phyloP scores from a whole-genome alignment of 2,797 vertebrate genomes.

The Amniataba percoides region DNA sequence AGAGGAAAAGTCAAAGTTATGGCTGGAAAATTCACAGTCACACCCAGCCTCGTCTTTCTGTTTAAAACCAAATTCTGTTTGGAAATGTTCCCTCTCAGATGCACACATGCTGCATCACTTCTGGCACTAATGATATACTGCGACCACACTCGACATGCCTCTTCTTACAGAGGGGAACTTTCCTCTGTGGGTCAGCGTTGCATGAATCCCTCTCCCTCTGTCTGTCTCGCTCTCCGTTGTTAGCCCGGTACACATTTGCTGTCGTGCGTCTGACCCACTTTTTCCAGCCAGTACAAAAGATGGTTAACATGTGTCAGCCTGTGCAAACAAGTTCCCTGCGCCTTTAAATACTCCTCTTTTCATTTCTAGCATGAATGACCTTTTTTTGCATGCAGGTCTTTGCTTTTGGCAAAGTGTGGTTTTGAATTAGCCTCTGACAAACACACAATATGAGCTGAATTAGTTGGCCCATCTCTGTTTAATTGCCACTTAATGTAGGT shows the following conservation, averaged over 20 bases:
- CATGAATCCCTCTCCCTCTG: slow-evolving; percentile 44
- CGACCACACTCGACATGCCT: slow-evolving; percentile 42
- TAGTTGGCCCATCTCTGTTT: slow-evolving; percentile 32
- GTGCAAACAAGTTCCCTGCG: slow-evolving; percentile 71
- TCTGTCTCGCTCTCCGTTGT: slow-evolving; percentile 58
- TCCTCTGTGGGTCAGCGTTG: slow-evolving; percentile 59
- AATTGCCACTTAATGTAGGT: slow-evolving; percentile 23
- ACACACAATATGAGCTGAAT: slow-evolving; percentile 42
- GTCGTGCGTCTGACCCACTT: slow-evolving; percentile 72
- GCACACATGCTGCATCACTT: slow-evolving; percentile 47
- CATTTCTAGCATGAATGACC: slow-evolving; percentile 48
- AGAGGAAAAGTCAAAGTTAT: neutral
- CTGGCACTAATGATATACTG: slow-evolving; percentile 44
- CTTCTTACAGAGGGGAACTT: slow-evolving; percentile 44
- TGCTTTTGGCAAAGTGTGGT: slow-evolving; percentile 45
- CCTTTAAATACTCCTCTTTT: slow-evolving; percentile 66
- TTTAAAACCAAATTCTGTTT: neutral
- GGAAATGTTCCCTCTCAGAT: slow-evolving; percentile 14
- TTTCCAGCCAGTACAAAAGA: slow-evolving; percentile 75
- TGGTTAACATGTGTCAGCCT: slow-evolving; percentile 76
- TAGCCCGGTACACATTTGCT: slow-evolving; percentile 54
- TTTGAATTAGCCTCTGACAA: slow-evolving; percentile 34
- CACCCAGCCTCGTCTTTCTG: slow-evolving; percentile 6
- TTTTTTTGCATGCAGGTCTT: slow-evolving; percentile 34
- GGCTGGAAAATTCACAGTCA: slow-evolving; percentile 14